Percentiles rank a stretch among this genome's conserved stretches.
Conservation (phyloP, 2,888 invertebrate genomes). For the Conus canariensis region DNA sequence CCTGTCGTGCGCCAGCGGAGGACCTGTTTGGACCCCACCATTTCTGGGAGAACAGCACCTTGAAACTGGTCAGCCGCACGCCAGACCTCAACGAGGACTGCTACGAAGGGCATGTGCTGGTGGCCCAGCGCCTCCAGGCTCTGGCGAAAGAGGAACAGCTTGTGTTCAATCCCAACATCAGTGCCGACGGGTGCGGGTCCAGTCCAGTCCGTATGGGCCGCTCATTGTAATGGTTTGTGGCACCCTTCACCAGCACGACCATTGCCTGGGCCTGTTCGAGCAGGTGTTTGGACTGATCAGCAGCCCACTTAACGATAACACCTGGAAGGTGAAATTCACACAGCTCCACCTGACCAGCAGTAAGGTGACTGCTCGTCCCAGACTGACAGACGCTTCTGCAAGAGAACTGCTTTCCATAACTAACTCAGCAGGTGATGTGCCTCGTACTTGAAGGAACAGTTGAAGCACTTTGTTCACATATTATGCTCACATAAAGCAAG, state of each 20-base stretch:
- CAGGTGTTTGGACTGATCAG: slow-evolving; percentile 84
- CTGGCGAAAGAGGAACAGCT: slow-evolving; percentile 66
- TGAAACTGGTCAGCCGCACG: slow-evolving; percentile 56
- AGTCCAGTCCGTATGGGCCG: slow-evolving; percentile 83
- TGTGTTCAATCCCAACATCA: slow-evolving; percentile 83
- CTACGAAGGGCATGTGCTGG: slow-evolving; percentile 57
- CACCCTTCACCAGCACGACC: slow-evolving; percentile 82
- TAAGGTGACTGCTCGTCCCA: slow-evolving; percentile 54
- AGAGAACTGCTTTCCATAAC: slow-evolving; percentile 31
- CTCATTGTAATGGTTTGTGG: slow-evolving; percentile 84
- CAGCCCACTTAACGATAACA: slow-evolving; percentile 84
- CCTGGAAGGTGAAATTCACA: slow-evolving; percentile 85
- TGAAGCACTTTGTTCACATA: no score
- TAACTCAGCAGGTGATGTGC: background rate
- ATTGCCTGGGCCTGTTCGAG: slow-evolving; percentile 84
- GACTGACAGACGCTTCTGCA: slow-evolving; percentile 46
- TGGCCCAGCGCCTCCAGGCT: slow-evolving; percentile 60
- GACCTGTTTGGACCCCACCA: slow-evolving; percentile 72
- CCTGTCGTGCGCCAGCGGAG: background rate
- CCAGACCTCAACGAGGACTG: slow-evolving; percentile 50
- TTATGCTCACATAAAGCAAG: no score
- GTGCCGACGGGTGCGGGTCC: slow-evolving; percentile 82
- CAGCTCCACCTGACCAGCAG: slow-evolving; percentile 58
- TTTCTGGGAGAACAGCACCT: slow-evolving; percentile 69
- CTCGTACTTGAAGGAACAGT: background rate